phyloP scores from a whole-genome alignment of 2,888 invertebrate genomes.

The Arge pagana region DNA sequence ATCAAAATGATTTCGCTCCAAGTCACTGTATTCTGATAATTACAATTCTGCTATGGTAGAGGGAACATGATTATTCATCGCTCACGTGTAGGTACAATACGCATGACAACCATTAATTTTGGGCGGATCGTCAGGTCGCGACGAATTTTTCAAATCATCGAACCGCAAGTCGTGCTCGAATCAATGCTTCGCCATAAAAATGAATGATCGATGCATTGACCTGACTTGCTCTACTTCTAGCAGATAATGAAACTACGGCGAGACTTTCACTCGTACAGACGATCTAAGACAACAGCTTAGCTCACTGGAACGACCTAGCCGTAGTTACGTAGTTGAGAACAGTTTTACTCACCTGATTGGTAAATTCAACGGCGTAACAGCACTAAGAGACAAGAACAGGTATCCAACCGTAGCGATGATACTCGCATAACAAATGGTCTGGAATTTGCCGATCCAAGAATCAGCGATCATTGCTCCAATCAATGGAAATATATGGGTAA shows the following conservation, averaged over 20 bases:
- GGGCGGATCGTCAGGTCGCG: too few species aligned
- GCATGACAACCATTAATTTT: too few species aligned
- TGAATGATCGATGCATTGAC: too few species aligned
- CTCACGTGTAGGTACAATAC: constrained; percentile 9
- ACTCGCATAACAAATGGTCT: constrained; percentile 75
- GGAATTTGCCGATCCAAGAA: constrained; percentile 79
- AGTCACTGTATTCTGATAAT: neutral
- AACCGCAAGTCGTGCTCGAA: too few species aligned
- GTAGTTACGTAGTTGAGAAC: constrained; percentile 36
- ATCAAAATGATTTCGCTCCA: constrained; percentile 23
- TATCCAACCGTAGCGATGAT: constrained; percentile 75
- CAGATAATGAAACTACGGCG: neutral
- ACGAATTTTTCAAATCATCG: too few species aligned
- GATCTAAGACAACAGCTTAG: constrained; percentile 14
- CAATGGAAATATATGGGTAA: constrained; percentile 77
- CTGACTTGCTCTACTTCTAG: too few species aligned
- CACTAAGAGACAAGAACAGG: constrained; percentile 66
- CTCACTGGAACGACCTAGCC: neutral
- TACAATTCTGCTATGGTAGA: neutral
- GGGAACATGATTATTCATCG: neutral
- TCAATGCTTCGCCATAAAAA: too few species aligned
- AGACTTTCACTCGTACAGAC: too few species aligned
- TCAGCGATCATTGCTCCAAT: constrained; percentile 81
- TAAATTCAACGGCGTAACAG: constrained; percentile 61
- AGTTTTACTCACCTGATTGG: constrained; percentile 62